Conservation (phyloP, 2,888 invertebrate genomes). For the Eristalis arbustorum region DNA sequence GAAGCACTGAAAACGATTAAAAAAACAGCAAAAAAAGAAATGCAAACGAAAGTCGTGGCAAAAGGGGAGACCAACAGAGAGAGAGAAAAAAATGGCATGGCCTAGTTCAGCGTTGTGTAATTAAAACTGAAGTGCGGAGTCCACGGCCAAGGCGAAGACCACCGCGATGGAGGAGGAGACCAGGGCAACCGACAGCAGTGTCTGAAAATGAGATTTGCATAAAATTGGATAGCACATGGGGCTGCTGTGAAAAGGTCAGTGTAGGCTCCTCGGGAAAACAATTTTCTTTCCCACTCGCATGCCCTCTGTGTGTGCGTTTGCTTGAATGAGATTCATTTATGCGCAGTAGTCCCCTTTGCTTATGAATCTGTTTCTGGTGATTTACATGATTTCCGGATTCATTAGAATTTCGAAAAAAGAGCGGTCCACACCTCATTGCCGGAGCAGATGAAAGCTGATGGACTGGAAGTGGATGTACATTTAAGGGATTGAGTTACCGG, state of each 20-base stretch:
- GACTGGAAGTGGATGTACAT: not conserved
- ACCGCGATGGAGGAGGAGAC: not conserved
- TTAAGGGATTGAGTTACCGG: not conserved
- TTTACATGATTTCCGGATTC: constrained; percentile 22
- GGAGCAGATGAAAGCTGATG: not conserved
- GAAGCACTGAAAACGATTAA: constrained; percentile 8
- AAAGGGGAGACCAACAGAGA: not conserved
- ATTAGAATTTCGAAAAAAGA: not conserved
- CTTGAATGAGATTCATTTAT: constrained; percentile 14
- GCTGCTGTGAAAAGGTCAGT: constrained; percentile 26
- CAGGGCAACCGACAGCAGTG: constrained; percentile 20
- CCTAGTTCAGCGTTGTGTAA: constrained; percentile 57
- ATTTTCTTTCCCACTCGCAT: not conserved
- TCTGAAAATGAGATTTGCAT: constrained; percentile 30
- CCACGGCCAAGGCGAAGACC: constrained; percentile 40
- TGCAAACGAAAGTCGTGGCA: not conserved
- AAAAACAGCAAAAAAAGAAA: constrained; percentile 2
- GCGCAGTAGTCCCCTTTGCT: not conserved
- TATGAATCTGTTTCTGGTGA: constrained; percentile 4
- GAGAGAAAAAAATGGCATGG: constrained; percentile 9
- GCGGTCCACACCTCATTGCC: not conserved
- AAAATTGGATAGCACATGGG: constrained; percentile 10
- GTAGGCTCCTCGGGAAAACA: not conserved
- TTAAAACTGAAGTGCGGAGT: constrained; percentile 47
- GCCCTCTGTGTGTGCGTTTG: not conserved